Evolutionary conservation across 2,797 vertebrate species (phyloP).

Genomic region (Cyclura pinguis): DNA sequence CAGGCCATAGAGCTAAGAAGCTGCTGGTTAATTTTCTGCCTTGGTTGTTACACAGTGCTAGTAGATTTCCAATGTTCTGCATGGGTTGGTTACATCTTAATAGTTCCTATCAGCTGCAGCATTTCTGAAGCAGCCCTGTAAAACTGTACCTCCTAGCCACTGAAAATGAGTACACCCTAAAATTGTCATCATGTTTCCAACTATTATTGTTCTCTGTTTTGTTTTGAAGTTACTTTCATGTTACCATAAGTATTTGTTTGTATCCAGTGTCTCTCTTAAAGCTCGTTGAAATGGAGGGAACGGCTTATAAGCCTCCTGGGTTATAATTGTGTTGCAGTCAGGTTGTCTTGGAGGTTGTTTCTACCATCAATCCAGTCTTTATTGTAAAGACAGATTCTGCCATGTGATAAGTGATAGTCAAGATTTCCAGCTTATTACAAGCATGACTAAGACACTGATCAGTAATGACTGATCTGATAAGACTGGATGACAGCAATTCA

Average conservation of each 20-base stretch:
- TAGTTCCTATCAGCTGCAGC: slow-evolving; percentile 16
- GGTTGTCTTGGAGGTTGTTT: slow-evolving; percentile 11
- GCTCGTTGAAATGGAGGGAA: slow-evolving; percentile 8
- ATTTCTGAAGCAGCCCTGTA: slow-evolving; percentile 43
- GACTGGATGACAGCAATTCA: neutral
- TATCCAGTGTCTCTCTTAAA: slow-evolving; percentile 59
- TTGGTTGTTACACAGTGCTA: slow-evolving; percentile 44
- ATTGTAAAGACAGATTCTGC: slow-evolving; percentile 14
- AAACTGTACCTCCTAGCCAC: slow-evolving; percentile 46
- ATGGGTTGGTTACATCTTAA: slow-evolving; percentile 54
- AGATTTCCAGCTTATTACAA: neutral
- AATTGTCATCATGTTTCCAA: slow-evolving; percentile 55
- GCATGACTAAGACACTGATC: neutral
- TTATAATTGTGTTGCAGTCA: slow-evolving; percentile 18
- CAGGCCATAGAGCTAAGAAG: slow-evolving; percentile 54
- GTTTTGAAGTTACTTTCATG: slow-evolving; percentile 50
- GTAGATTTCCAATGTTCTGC: slow-evolving; percentile 52
- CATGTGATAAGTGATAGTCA: neutral
- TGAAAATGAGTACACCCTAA: slow-evolving; percentile 34
- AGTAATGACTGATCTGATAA: neutral
- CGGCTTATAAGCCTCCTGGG: slow-evolving; percentile 43
- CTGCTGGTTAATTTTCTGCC: slow-evolving; percentile 53
- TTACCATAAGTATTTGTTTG: slow-evolving; percentile 50
- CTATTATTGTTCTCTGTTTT: slow-evolving; percentile 22
- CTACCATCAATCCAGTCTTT: slow-evolving; percentile 13